phyloP scores from a whole-genome alignment of 2,888 invertebrate genomes.

The Lasius platythorax region DNA sequence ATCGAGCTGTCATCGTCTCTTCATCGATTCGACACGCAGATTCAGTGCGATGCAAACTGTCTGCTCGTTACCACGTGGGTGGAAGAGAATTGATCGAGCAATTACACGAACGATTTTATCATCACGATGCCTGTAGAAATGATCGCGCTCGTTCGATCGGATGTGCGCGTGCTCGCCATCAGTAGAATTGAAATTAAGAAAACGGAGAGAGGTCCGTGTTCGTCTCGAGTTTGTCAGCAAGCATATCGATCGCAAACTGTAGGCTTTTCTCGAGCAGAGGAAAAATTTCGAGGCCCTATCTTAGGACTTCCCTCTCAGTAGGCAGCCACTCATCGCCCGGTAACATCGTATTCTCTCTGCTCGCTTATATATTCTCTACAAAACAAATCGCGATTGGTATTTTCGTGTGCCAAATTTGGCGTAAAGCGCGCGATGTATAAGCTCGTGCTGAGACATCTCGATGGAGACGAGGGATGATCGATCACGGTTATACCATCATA shows the following conservation, averaged over 20 bases:
- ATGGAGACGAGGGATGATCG: conserved; percentile 60
- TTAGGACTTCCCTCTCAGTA: too few relatives aligned
- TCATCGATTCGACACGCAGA: not conserved
- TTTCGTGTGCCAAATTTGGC: conserved; percentile 66
- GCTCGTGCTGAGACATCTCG: not conserved
- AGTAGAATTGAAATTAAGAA: conserved; percentile 57
- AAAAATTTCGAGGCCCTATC: too few relatives aligned
- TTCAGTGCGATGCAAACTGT: not conserved
- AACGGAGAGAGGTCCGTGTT: not conserved
- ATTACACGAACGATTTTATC: conserved; percentile 61
- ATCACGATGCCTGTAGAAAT: conserved; percentile 52
- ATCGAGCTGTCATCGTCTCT: conserved; percentile 14
- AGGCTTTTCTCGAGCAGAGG: too few relatives aligned
- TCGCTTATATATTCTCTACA: too few relatives aligned
- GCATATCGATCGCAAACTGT: conserved; percentile 39
- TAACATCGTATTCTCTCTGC: too few relatives aligned
- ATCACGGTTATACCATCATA: conserved; percentile 50
- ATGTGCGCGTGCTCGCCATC: not conserved
- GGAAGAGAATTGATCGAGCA: conserved; percentile 72
- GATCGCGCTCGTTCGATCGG: conserved; percentile 54
- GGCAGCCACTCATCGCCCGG: too few relatives aligned
- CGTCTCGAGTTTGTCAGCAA: conserved; percentile 59
- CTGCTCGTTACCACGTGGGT: conserved; percentile 10
- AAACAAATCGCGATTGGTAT: conserved; percentile 47
- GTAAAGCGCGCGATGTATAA: conserved; percentile 60